These are phyloP conservation scores for Austrolebias charrua DNA, from an alignment of 2,797 vertebrate genomes.

Conservation along the genomic window DNA sequence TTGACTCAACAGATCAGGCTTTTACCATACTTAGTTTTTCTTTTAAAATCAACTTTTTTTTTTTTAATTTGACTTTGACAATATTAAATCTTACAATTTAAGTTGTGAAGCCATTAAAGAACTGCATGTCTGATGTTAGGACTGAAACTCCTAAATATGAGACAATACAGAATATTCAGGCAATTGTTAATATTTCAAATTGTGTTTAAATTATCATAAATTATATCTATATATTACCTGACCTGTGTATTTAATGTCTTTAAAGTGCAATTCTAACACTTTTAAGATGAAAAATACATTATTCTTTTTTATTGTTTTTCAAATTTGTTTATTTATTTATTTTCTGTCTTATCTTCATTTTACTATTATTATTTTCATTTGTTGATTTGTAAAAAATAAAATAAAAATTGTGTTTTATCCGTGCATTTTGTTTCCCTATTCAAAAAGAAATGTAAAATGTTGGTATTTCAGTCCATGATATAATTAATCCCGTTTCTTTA, in stretches of 20 bases:
- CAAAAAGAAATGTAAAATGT: background rate
- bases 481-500: constrained; percentile 12
- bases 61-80: background rate
- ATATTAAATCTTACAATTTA: constrained; percentile 26
- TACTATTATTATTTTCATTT: too few species aligned
- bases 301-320: too few species aligned
- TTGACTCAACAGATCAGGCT: background rate
- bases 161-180: background rate
- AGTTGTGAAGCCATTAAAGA: constrained; percentile 20
- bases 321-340: too few species aligned
- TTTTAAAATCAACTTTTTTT: constrained; percentile 16
- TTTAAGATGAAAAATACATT: too few species aligned
- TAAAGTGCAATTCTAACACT: too few species aligned
- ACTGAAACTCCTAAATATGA: background rate
- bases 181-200: too few species aligned
- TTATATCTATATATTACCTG: too few species aligned
- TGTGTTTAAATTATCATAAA: too few species aligned
- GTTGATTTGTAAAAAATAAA: too few species aligned
- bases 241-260: too few species aligned
- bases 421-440: background rate
- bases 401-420: background rate
- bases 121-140: too few species aligned
- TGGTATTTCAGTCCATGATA: background rate
- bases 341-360: too few species aligned
- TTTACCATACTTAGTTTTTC: background rate